These are phyloP conservation scores for Dendrolimus pini DNA, from an alignment of 2,888 invertebrate genomes.

Conservation along the genomic window DNA sequence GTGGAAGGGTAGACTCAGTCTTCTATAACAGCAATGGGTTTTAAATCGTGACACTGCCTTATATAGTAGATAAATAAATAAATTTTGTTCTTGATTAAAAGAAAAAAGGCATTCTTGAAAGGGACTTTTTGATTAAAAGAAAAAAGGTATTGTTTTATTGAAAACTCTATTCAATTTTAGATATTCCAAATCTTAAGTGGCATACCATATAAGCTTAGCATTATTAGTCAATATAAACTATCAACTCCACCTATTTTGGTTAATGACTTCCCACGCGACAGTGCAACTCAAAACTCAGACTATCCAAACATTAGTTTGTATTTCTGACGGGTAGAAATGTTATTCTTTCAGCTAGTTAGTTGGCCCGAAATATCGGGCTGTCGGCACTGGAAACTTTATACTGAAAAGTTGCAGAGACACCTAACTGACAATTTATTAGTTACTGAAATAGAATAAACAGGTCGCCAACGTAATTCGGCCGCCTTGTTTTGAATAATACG, in stretches of 20 bases:
- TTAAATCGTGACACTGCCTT: no score
- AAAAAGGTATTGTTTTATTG: no score
- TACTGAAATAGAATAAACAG: conserved; percentile 44
- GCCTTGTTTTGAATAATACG: conserved; percentile 45
- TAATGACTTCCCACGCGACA: conserved; percentile 16
- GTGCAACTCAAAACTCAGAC: conserved; percentile 28
- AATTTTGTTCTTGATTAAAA: no score
- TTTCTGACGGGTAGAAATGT: conserved; percentile 58
- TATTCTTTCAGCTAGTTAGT: conserved; percentile 50
- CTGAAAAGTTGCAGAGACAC: conserved; percentile 56
- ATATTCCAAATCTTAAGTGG: conserved; percentile 10
- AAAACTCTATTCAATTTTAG: conserved; percentile 5
- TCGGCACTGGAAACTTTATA: conserved; percentile 58
- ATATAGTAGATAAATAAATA: no score
- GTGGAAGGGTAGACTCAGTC: no score
- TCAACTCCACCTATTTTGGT: conserved; percentile 22
- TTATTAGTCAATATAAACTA: conserved; percentile 15
- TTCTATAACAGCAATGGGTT: no score
- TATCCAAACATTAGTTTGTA: conserved; percentile 12
- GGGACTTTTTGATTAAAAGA: no score
- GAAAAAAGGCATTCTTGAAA: no score
- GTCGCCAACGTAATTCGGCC: conserved; percentile 13
- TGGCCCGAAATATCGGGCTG: conserved; percentile 53
- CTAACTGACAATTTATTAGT: conserved; percentile 43
- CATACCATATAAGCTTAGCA: conserved; percentile 13